These are phyloP conservation scores for Oreochromis spilurus DNA, from an alignment of 2,113 vertebrate species.

Conservation along the genomic window DNA sequence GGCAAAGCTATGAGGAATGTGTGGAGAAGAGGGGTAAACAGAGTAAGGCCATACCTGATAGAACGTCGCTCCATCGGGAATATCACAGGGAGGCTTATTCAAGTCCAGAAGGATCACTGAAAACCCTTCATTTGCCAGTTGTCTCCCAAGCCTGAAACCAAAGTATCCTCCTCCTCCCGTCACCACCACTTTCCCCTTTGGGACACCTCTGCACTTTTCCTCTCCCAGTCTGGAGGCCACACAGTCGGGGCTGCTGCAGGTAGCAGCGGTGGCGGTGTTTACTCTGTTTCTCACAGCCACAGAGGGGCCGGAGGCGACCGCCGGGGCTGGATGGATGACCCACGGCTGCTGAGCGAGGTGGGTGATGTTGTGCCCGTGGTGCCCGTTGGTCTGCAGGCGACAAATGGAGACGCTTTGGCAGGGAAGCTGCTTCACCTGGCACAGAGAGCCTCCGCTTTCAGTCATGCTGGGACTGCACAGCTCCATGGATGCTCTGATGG, in stretches of 20 bases:
- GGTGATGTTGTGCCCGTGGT: neutral
- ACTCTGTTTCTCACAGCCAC: constrained; percentile 37
- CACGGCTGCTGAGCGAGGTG: constrained; percentile 25
- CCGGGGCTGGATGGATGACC: constrained; percentile 13
- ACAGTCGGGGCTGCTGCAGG: constrained; percentile 37
- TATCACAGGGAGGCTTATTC: constrained; percentile 72
- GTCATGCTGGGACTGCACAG: constrained; percentile 49
- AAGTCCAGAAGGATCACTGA: constrained; percentile 83
- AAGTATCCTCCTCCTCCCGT: constrained; percentile 91
- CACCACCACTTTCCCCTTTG: constrained; percentile 76
- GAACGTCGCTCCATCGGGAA: constrained; percentile 75
- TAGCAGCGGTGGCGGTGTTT: constrained; percentile 22
- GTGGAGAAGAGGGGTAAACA: neutral
- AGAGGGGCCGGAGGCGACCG: neutral
- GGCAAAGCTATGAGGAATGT: neutral
- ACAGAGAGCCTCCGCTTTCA: constrained; percentile 40
- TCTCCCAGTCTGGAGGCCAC: constrained; percentile 26
- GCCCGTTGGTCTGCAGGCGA: constrained; percentile 39
- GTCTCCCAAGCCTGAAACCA: constrained; percentile 82
- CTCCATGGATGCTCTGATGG: constrained; percentile 30
- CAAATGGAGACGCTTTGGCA: constrained; percentile 27
- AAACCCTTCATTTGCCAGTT: constrained; percentile 73
- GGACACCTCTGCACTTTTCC: neutral
- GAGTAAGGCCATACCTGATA: constrained; percentile 75
- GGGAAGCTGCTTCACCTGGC: constrained; percentile 58